These are phyloP conservation scores for Rhinichthys osculus DNA, from an alignment of 2,797 vertebrate genomes.

Conservation along the genomic window DNA sequence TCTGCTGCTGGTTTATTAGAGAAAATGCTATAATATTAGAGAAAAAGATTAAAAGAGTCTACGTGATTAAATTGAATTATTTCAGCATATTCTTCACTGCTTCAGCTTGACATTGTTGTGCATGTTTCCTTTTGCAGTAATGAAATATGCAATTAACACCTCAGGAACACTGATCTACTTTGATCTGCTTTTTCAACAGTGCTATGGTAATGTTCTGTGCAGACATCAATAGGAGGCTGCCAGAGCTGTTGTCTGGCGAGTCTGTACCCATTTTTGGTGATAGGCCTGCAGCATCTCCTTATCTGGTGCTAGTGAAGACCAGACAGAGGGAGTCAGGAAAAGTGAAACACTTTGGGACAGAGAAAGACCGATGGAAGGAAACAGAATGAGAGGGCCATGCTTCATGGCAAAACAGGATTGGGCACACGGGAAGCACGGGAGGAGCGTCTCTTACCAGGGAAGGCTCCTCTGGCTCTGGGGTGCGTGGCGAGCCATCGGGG, in stretches of 20 bases:
- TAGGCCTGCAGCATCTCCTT: constrained; percentile 59
- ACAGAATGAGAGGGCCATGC: constrained; percentile 43
- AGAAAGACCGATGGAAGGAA: constrained; percentile 52
- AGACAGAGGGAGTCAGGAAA: constrained; percentile 47
- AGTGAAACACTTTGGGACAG: constrained; percentile 35
- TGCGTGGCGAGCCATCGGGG: constrained; percentile 90
- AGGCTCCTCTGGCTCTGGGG: constrained; percentile 96
- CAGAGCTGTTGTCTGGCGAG: constrained; percentile 49
- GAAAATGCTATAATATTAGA: background rate
- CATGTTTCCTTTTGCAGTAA: constrained; percentile 64
- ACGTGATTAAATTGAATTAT: background rate
- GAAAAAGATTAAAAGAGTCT: background rate
- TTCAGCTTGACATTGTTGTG: constrained; percentile 34
- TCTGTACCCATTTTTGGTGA: constrained; percentile 61
- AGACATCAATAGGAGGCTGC: constrained; percentile 38
- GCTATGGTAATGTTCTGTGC: constrained; percentile 50
- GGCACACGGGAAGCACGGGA: constrained; percentile 47
- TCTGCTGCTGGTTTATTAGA: background rate
- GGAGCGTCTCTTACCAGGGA: constrained; percentile 90
- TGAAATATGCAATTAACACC: constrained; percentile 70
- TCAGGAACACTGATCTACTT: constrained; percentile 64
- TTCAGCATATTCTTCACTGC: background rate
- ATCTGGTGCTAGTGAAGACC: constrained; percentile 63
- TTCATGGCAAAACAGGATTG: constrained; percentile 42
- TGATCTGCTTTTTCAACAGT: constrained; percentile 62